Conservation (phyloP, 35 echinoderm and acorn worm species). For the Ptychodera flava region DNA sequence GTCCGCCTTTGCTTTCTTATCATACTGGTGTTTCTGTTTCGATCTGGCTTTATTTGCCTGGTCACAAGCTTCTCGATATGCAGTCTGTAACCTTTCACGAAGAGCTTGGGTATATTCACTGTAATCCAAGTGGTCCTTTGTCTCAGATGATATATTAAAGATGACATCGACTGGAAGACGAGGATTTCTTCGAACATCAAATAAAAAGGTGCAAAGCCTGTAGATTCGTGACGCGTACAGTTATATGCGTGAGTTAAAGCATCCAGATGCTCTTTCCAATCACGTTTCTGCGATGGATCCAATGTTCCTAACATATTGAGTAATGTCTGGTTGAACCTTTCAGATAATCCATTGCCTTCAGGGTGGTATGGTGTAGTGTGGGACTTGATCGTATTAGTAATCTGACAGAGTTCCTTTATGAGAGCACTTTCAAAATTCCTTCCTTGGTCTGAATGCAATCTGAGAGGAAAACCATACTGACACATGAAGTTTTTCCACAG, state of each 20-base stretch:
- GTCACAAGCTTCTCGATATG: conserved; percentile 5
- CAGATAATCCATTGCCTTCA: conserved; percentile 5
- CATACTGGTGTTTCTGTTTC: conserved; percentile 25
- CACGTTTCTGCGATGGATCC: not conserved
- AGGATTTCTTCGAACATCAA: conserved; percentile 8
- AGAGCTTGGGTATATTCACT: too few species aligned
- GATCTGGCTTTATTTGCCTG: conserved; percentile 19
- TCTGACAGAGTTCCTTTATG: not conserved
- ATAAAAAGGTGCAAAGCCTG: conserved; percentile 9
- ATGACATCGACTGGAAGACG: too few species aligned
- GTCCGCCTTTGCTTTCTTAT: conserved; percentile 8
- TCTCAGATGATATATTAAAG: too few species aligned
- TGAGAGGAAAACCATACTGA: conserved; percentile 22
- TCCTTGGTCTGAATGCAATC: conserved; percentile 5
- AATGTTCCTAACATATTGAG: conserved; percentile 13
- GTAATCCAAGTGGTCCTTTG: too few species aligned
- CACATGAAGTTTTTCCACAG: conserved; percentile 31
- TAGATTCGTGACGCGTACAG: not conserved
- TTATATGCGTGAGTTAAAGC: conserved; percentile 4
- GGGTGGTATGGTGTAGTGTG: conserved; percentile 10
- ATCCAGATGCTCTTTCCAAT: not conserved
- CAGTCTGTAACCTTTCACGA: conserved; percentile 9
- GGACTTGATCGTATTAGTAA: not conserved
- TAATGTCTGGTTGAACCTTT: conserved; percentile 4
- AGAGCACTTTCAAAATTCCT: not conserved